phyloP scores from a whole-genome alignment of 2,888 invertebrate species.

The Oxycera nigricornis region DNA sequence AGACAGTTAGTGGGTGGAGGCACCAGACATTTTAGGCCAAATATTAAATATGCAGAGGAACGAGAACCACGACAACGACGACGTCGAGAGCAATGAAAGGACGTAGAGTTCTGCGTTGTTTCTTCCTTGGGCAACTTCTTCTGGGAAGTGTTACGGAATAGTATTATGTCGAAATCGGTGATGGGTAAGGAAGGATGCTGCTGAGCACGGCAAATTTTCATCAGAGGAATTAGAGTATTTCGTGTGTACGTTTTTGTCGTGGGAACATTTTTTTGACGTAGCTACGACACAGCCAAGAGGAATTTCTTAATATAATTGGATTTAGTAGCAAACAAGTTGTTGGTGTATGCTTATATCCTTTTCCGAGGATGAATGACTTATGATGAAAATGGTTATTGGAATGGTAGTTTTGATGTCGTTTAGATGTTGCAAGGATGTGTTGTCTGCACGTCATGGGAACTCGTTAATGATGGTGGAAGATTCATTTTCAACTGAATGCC shows the following conservation, averaged over 20 bases:
- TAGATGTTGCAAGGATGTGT: too few species aligned
- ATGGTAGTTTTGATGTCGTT: too few species aligned
- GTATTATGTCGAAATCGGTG: not conserved
- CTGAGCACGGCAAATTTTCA: slow-evolving; percentile 2
- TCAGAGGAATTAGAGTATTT: not conserved
- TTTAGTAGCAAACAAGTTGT: slow-evolving; percentile 10
- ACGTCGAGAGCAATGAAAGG: not conserved
- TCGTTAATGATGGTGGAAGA: too few species aligned
- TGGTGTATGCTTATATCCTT: not conserved
- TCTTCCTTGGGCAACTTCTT: too few species aligned
- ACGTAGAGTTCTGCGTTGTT: not conserved
- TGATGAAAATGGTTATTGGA: too few species aligned
- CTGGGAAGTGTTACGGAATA: too few species aligned
- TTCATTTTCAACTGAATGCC: too few species aligned
- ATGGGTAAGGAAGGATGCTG: not conserved
- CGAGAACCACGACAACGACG: not conserved
- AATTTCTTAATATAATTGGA: slow-evolving; percentile 18
- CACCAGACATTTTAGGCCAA: slow-evolving; percentile 39
- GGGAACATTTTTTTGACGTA: not conserved
- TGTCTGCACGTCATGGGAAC: too few species aligned
- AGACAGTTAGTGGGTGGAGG: slow-evolving; percentile 35
- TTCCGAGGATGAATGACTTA: slow-evolving; percentile 2
- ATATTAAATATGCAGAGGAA: slow-evolving; percentile 9
- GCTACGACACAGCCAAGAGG: not conserved
- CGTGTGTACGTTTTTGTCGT: not conserved